Base-by-base conservation (phyloP, 2,888 invertebrate genomes). In the Pollenia griseotomentosa region DNA sequence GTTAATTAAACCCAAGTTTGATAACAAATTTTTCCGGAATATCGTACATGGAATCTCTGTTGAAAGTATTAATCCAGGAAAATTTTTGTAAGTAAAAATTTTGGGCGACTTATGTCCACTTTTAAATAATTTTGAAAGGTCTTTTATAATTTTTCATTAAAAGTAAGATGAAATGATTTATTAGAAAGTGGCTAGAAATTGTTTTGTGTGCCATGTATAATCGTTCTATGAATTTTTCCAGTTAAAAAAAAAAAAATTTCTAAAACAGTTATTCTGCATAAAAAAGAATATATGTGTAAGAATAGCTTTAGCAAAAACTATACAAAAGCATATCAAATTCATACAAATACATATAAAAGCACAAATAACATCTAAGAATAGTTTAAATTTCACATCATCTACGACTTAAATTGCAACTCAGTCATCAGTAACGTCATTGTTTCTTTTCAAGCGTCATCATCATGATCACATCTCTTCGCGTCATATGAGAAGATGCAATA, bases 381-480 rank as follows among this genome's bases (percentile, higher is more conserved):
- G n/a, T 74, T 70, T 48, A 51, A 51, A 71, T 83, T 86, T 86
- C 80, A 80, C 83, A 86, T 51, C 83, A 75, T 81, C 46, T 68
- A 61, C 6, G 19, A 66, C 10, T 40, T 55, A 55, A 46, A 23
- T 70, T 33, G 51, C 70, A 42, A 63, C 73, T 74, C 55, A 44
- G n/a, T n/a, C 61, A 70, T 70, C 51, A 48, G 71, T 63, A 80
- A 55, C 53, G 14, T 59, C 70, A 61, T 57, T 14, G 57, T 66
- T 44, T 53, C 46, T 51, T 57, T 40, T 53, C 11, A 5, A 59
- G 6, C 61, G 8, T 65, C 70, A 48, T 68, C 68, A 51, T 57
- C 70, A 48, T 57, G 19, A 55, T 78, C 48, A 55, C 57, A 63
- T 51, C 6, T 66, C 51, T 48, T 40, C 33, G 4, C 66, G 82